Percentiles rank a stretch among this genome's conserved stretches.
Evolutionary conservation across 2,888 invertebrate genomes (phyloP).

Genomic region (Nemurella pictetii): DNA sequence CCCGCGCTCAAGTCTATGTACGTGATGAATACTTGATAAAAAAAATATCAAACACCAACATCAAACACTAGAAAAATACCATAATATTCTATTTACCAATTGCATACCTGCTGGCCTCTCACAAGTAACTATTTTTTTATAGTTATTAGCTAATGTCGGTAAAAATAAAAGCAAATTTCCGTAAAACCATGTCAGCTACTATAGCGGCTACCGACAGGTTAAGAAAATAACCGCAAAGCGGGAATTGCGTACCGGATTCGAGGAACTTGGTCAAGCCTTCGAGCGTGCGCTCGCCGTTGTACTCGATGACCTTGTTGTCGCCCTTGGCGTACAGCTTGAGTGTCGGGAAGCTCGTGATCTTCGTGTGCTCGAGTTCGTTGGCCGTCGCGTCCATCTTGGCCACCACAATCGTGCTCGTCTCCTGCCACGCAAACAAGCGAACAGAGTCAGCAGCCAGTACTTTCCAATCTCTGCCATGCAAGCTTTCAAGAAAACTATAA

Average conservation of each 20-base stretch:
- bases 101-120: too few relatives aligned
- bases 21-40: too few relatives aligned
- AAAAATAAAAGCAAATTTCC: not conserved
- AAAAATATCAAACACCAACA: too few relatives aligned
- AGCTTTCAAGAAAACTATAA: too few relatives aligned
- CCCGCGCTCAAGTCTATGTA: too few relatives aligned
- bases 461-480: not conserved
- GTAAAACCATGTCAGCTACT: not conserved
- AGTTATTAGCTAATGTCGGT: not conserved
- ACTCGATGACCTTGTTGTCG: conserved; percentile 88
- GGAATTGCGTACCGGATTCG: conserved; percentile 60
- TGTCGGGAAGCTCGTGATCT: conserved; percentile 93
- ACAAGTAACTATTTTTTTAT: not conserved
- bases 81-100: too few relatives aligned
- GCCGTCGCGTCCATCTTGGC: conserved; percentile 99
- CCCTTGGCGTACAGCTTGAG: conserved; percentile 92
- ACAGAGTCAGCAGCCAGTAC: not conserved
- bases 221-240: not conserved
- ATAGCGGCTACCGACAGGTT: not conserved
- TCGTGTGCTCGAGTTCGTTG: conserved; percentile 96
- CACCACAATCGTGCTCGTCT: conserved; percentile 76
- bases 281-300: conserved; percentile 92
- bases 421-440: conserved; percentile 65
- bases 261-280: conserved; percentile 92
- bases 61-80: too few relatives aligned